A percentile compares a stretch with the other conserved stretches of the same genome.
phyloP scores from a whole-genome alignment of 2,113 vertebrate genomes.

The Meles meles region DNA sequence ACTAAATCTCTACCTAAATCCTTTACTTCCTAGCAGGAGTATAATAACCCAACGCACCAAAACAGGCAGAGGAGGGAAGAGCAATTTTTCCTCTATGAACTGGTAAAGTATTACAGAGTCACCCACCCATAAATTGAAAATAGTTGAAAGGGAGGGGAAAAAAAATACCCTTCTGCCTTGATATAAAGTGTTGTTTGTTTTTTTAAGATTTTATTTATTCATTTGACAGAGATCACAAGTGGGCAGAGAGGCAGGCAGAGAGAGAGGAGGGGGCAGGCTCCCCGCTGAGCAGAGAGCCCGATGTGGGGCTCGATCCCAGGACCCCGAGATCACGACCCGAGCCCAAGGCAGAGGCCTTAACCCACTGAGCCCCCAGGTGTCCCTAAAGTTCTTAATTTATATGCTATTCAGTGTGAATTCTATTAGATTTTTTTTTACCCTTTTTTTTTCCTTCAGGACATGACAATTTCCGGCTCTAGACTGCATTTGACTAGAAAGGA shows the following conservation, averaged over 20 bases:
- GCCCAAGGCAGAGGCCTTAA: too few relatives aligned
- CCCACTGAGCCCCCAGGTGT: too few relatives aligned
- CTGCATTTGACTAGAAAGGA: background rate
- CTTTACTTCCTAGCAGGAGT: background rate
- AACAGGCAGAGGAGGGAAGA: background rate
- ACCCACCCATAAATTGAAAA: background rate
- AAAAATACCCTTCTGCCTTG: background rate
- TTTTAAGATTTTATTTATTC: too few relatives aligned
- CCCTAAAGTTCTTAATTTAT: background rate
- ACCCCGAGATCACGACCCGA: too few relatives aligned
- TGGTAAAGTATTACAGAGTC: background rate
- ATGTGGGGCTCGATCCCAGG: too few relatives aligned
- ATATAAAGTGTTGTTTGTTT: too few relatives aligned
- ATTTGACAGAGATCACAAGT: too few relatives aligned
- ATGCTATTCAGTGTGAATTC: background rate
- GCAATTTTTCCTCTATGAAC: background rate
- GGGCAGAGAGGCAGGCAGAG: too few relatives aligned
- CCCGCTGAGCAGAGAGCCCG: too few relatives aligned
- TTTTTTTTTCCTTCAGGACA: background rate
- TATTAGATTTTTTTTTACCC: background rate
- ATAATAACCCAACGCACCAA: accelerated
- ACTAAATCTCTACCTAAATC: background rate
- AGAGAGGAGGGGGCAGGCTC: too few relatives aligned
- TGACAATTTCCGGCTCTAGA: background rate
- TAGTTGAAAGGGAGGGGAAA: background rate